phyloP scores from a whole-genome alignment of 2,113 vertebrate species.

The Orthonyx spaldingii region DNA sequence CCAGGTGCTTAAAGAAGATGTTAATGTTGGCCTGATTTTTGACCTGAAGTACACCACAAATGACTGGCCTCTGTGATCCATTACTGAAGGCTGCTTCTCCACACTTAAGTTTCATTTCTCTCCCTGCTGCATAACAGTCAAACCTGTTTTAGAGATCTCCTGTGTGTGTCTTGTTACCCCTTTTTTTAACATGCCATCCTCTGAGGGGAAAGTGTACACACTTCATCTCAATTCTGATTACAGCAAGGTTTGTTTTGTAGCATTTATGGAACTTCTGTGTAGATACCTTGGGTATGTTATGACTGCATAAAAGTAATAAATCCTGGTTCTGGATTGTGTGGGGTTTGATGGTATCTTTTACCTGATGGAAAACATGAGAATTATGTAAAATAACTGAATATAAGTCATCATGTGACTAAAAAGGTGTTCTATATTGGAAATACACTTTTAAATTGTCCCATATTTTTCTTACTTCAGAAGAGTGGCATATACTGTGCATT shows the following conservation, averaged over 20 bases:
- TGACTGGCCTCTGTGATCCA: neutral
- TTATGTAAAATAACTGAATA: neutral
- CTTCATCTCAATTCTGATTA: neutral
- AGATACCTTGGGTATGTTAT: neutral
- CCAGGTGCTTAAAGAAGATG: neutral
- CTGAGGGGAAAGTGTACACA: neutral
- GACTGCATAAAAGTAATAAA: neutral
- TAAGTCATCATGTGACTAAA: neutral
- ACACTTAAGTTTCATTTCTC: neutral
- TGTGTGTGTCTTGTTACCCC: neutral
- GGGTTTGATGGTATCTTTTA: neutral
- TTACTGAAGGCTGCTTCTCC: neutral
- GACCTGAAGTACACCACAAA: neutral
- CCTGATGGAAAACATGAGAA: neutral
- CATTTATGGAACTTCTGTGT: neutral
- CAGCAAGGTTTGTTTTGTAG: neutral
- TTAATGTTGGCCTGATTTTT: neutral
- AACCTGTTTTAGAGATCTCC: neutral
- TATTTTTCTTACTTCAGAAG: neutral
- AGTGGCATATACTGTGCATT: neutral
- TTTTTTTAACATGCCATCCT: neutral
- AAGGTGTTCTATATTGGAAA: neutral
- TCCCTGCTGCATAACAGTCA: neutral
- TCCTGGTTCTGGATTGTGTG: neutral
- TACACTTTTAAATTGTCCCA: neutral